phyloP scores from a whole-genome alignment of 2,888 invertebrate genomes.

The Cotesia congregata region DNA sequence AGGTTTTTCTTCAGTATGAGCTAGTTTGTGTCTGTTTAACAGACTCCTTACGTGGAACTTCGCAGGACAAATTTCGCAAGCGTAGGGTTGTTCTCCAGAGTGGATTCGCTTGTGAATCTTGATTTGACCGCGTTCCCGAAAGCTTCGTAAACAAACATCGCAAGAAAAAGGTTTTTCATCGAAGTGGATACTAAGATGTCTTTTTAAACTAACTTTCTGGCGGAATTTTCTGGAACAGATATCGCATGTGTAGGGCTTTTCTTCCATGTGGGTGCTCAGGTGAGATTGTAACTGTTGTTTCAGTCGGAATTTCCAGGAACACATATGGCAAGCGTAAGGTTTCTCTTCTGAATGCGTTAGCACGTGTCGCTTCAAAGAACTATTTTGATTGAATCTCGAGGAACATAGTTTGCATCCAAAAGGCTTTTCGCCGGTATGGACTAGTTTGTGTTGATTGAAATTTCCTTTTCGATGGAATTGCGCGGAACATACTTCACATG shows the following conservation, averaged over 20 bases:
- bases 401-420: constrained; percentile 71
- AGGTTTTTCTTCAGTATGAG: too few relatives aligned
- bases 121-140: too few relatives aligned
- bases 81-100: too few relatives aligned
- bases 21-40: too few relatives aligned
- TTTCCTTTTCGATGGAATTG: too few relatives aligned
- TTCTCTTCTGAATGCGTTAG: constrained; percentile 58
- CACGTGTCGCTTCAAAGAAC: constrained; percentile 72
- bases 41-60: too few relatives aligned
- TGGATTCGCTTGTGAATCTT: too few relatives aligned
- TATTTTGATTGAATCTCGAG: constrained; percentile 71
- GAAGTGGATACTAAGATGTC: constrained; percentile 73
- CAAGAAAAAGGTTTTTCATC: constrained; percentile 70
- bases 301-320: constrained; percentile 71
- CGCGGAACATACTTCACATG: too few relatives aligned
- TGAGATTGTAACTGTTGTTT: constrained; percentile 71
- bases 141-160: constrained; percentile 63
- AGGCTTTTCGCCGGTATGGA: constrained; percentile 70
- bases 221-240: constrained; percentile 72
- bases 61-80: too few relatives aligned
- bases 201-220: constrained; percentile 72
- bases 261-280: constrained; percentile 70
- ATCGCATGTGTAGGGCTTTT: constrained; percentile 70
- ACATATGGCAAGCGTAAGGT: constrained; percentile 60
- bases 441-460: constrained; percentile 55